Evolutionary conservation across 1,140 invertebrate species (phyloP), one percentile per base, ranked within the genome.

Genomic region (Drosophila elegans): DNA sequence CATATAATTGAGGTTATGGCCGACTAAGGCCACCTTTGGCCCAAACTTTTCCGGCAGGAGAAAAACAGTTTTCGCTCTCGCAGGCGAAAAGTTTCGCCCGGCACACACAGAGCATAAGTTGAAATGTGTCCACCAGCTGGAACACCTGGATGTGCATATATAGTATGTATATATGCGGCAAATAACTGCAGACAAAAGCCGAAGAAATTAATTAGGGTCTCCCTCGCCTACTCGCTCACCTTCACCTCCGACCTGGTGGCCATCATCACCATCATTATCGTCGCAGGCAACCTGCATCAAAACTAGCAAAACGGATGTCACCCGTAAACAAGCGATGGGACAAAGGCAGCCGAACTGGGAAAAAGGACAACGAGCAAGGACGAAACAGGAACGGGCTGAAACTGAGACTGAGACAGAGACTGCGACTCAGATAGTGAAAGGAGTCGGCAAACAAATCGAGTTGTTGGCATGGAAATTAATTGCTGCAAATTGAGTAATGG

Each of bases 391-490:
- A 9, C 3, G 42, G 27, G 6, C 29, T 7, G 29, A 3, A 21
- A 21, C 16, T 21, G 16, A 21, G 16, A 21, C 16, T 21, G 16
- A 21, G 16, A 21, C 16, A 21, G 16, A 21, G 16, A 21, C 16
- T 21, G 16, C 16, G 1, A 21, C 16, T 21, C 16, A 27, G 25
- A 13, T 39, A 11, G 34, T 59, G 46, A 49, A 51, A 53, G 29
- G 48, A 59, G 11, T 49, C 64, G 53, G 49, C 21, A 62, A 68
- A 77, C 62, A 81, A 86, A 85, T 78, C 69, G 77, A 85, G 64
- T 72, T 67, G 63, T 86, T 78, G 67, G 45, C 81, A 86, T 86
- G 68, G 69, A 85, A 85, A 86, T 80, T 85, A 85, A 85, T 85
- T 80, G 82, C 63, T 68, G 36, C 67, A 76, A 75, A 76, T 76